phyloP scores from a whole-genome alignment of 2,888 invertebrate genomes.

The Himalopsyche japonica region DNA sequence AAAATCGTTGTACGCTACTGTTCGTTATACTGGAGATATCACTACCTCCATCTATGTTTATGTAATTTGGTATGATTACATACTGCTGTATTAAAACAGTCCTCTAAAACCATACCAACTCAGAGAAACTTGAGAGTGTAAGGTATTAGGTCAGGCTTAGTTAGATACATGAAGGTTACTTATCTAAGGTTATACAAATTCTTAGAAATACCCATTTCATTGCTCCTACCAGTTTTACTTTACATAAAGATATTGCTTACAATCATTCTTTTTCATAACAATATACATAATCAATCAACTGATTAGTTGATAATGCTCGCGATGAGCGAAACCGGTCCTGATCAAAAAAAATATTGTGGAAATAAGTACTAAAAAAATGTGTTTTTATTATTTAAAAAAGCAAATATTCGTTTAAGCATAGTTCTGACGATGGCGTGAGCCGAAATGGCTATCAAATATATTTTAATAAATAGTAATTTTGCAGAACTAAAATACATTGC shows the following conservation, averaged over 20 bases:
- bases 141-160: not conserved
- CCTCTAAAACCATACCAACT: not conserved
- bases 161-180: not conserved
- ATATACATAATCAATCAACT: too few relatives aligned
- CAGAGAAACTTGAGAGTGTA: not conserved
- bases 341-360: too few relatives aligned
- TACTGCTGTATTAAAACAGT: not conserved
- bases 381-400: too few relatives aligned
- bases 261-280: not conserved
- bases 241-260: not conserved
- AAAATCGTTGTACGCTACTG: too few relatives aligned
- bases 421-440: too few relatives aligned
- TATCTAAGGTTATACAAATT: not conserved
- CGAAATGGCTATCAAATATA: too few relatives aligned
- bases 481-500: too few relatives aligned
- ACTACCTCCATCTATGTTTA: not conserved
- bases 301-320: too few relatives aligned
- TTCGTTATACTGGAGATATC: not conserved
- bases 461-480: too few relatives aligned
- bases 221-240: not conserved
- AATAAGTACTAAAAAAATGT: too few relatives aligned
- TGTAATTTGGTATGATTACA: not conserved
- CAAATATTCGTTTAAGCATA: too few relatives aligned
- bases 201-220: not conserved
- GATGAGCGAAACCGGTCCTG: too few relatives aligned